Base-by-base conservation (phyloP, 2,888 invertebrate species). In the Macaria liturata region DNA sequence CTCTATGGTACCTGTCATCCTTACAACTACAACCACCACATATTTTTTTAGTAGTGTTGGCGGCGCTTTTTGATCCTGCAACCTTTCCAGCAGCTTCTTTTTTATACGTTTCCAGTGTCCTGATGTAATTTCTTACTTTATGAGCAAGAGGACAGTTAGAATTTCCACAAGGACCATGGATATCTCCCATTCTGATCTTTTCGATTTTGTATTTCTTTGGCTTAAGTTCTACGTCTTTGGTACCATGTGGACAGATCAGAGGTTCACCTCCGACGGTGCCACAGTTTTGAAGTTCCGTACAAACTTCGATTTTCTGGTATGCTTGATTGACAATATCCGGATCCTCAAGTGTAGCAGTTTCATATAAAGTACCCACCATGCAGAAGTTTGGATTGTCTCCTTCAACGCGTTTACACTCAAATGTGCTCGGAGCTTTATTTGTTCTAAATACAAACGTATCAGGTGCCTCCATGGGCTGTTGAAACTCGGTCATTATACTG, bases 121-220 rank as follows among this genome's bases (percentile, higher is more conserved):
- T 79, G 49, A 91, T 83, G 59, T 91, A 91, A 7, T 69, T 79
- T 68, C 72, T 87, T 1, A 91, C 84, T 76, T 87, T 91, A 66
- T 89, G 89, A 43, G 91, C 90, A 62, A 91, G 71, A 43, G 80
- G 70, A 68, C 91, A 91, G 52, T 86, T 90, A 32, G 77, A 55
- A 69, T 91, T 91, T 48, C 91, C 91, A 71, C 91, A 91, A 2
- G 91, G 91, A 4, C 91, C 91, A 44, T 72, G 78, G 40, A 91
- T 91, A 63, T 91, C 91, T 55, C 91, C 91, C 90, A 91, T 91
- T 66, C 81, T 82, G 49, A 91, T 84, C 64, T 88, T 88, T 54
- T 85, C 77, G 31, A 88, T 82, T 9, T 83, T 69, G 71, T 88
- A 84, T 51, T 69, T 72, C 65, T 81, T 85, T 62, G 78, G 76